These are phyloP conservation scores for Morone saxatilis DNA, from an alignment of 2,113 vertebrate species.

Conservation along the genomic window DNA sequence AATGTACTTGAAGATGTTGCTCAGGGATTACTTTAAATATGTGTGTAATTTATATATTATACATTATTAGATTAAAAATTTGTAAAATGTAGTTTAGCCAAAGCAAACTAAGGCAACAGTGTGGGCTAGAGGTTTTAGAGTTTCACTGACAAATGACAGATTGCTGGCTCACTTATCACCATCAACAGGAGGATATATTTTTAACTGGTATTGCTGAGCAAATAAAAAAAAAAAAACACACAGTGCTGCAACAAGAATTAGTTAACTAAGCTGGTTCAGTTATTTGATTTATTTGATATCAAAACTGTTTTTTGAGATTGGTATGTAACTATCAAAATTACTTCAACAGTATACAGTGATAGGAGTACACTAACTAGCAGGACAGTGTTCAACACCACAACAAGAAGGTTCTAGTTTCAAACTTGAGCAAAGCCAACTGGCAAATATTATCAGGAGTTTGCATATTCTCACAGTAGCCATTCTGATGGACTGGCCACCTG, in stretches of 20 bases:
- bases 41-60: not conserved
- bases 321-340: not conserved
- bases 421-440: not conserved
- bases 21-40: not conserved
- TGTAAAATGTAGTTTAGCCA: not conserved
- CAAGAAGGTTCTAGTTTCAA: not conserved
- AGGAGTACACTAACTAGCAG: not conserved
- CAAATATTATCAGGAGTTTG: not conserved
- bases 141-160: not conserved
- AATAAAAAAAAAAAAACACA: not conserved
- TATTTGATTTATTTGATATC: not conserved
- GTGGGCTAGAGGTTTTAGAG: not conserved
- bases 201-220: not conserved
- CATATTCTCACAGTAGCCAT: not conserved
- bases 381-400: not conserved
- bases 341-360: no score
- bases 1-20: not conserved
- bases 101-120: not conserved
- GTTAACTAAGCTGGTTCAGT: not conserved
- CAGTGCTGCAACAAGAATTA: not conserved
- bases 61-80: not conserved
- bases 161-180: constrained; percentile 2
- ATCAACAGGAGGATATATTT: not conserved
- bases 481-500: constrained; percentile 15
- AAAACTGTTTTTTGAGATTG: not conserved